phyloP scores from a whole-genome alignment of 2,797 vertebrate species.

The Acanthornis magna region DNA sequence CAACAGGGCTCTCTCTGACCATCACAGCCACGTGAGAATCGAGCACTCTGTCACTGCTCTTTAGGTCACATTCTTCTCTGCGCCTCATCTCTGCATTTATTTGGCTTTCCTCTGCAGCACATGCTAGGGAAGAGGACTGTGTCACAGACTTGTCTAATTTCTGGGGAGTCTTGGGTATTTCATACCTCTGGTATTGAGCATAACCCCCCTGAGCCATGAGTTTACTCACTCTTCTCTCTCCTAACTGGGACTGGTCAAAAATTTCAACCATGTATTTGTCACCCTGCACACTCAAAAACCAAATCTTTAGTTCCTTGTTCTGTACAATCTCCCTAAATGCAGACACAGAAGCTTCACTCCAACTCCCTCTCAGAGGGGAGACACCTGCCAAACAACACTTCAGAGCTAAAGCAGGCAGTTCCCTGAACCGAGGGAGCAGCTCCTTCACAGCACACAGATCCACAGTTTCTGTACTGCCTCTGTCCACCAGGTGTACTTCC shows the following conservation, averaged over 20 bases:
- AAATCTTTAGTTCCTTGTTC: constrained; percentile 80
- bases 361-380: constrained; percentile 73
- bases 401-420: constrained; percentile 81
- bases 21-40: background rate
- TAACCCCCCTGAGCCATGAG: constrained; percentile 77
- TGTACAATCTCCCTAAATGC: constrained; percentile 83
- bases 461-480: constrained; percentile 80
- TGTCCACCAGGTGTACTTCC: constrained; percentile 84
- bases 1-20: background rate
- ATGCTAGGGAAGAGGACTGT: background rate
- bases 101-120: background rate
- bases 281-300: constrained; percentile 70
- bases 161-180: background rate
- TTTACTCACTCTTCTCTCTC: constrained; percentile 80
- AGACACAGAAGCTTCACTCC: constrained; percentile 79
- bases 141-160: background rate
- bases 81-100: background rate
- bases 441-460: constrained; percentile 71
- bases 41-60: background rate
- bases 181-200: constrained; percentile 71
- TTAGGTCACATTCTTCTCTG: background rate
- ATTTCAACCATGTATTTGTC: constrained; percentile 80
- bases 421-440: constrained; percentile 79
- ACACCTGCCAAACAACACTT: constrained; percentile 83
- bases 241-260: constrained; percentile 74